Evolutionary conservation across 2,113 vertebrate species (phyloP).

Genomic region (Mixornis gularis): DNA sequence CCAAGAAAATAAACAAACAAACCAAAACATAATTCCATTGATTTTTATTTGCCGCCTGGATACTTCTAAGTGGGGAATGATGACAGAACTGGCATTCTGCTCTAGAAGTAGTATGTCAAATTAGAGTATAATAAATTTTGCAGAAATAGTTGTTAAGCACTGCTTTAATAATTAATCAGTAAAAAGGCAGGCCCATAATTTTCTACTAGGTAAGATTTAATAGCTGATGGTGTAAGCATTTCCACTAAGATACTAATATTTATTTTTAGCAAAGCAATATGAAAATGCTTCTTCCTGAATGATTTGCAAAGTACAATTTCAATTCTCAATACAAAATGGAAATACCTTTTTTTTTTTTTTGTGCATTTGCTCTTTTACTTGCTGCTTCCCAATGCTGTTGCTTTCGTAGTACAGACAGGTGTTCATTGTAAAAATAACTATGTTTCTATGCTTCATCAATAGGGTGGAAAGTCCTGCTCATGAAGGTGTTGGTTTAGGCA

Average conservation of each 20-base stretch:
- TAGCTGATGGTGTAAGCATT: neutral
- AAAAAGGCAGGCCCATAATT: neutral
- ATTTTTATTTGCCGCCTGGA: neutral
- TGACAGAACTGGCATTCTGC: neutral
- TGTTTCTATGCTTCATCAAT: neutral
- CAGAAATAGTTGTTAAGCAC: neutral
- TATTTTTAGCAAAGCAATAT: neutral
- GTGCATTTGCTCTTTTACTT: neutral
- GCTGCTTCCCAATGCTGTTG: neutral
- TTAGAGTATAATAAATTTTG: neutral
- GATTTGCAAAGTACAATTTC: neutral
- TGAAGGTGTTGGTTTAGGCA: neutral
- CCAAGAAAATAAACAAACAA: neutral
- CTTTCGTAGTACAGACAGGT: neutral
- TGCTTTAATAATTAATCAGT: conserved; percentile 4
- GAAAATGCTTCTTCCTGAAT: neutral
- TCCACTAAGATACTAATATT: neutral
- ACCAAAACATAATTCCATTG: neutral
- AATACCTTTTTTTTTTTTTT: neutral
- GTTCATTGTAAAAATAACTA: neutral
- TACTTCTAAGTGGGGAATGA: neutral
- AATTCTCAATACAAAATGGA: neutral
- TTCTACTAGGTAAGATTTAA: neutral
- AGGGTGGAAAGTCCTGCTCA: neutral
- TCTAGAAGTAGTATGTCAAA: neutral